Evolutionary conservation across 2,113 vertebrate species (phyloP), one percentile per base, ranked within the genome.

Genomic region (Neodon shergylaensis): DNA sequence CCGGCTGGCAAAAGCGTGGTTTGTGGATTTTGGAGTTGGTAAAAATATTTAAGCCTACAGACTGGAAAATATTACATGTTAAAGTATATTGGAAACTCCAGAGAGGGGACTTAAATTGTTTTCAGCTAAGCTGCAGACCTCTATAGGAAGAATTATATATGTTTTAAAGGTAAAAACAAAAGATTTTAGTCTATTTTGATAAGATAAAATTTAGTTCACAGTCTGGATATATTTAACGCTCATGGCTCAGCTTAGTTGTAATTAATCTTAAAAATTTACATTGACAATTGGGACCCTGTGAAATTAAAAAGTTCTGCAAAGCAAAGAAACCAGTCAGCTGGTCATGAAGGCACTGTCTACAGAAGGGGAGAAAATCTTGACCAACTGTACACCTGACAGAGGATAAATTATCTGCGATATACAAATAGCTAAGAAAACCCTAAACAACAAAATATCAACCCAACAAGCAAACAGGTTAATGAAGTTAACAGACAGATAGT

Each of bases 1-100:
- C 8, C 0, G 2, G 19, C 21, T 16, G 4, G 44, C 94, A 97
- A 11, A 91, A 49, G 72, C 72, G 36, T 84, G 98, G 97, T 65
- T 97, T 98, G 31, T 89, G 96, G 94, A 98, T 93, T 97, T 98
- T 97, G 96, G 96, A 96, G 94, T 98, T 99, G 81, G 98, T 98
- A 92, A 98, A 98, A 93, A 98, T 96, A 84, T 97, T 97, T 91
- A 99, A 97, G 95, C 97, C 98, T 94, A 94, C 8, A 65, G 90
- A 95, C 98, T 98, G 92, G 84, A 89, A 96, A 68, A 98, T 24
- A 95, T 79, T 17, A 90, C 96, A 96, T 94, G 77, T 44, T 86
- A 97, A 91, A 87, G n/a, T 33, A 83, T 24, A 91, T 33, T 77
- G 52, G 88, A 63, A 33, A 90, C 24, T 81, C 11, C 31, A 36